Percentiles rank a stretch among this genome's conserved stretches.
Evolutionary conservation across 2,888 invertebrate species (phyloP).

Genomic region (Protodeltote pygarga): DNA sequence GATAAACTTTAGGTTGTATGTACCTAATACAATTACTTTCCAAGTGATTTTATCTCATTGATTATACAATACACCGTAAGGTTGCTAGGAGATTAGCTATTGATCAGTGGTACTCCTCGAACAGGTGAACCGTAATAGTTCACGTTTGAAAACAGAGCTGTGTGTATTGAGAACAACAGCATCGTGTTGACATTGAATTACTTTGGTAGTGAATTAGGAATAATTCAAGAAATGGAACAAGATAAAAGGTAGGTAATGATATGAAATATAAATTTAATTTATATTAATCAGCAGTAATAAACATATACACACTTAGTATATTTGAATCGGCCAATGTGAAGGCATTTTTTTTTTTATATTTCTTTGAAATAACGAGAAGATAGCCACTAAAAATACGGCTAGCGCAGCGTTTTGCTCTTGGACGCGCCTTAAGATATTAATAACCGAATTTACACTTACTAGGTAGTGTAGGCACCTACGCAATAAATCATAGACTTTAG

Average conservation of each 20-base stretch:
- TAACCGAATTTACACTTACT: too few relatives aligned
- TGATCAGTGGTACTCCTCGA: conserved; percentile 12
- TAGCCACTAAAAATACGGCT: too few relatives aligned
- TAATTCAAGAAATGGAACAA: conserved; percentile 23
- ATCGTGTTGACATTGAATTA: too few relatives aligned
- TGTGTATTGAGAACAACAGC: too few relatives aligned
- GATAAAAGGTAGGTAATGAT: conserved; percentile 27
- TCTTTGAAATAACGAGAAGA: too few relatives aligned
- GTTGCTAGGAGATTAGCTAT: conserved; percentile 38
- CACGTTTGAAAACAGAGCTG: neutral
- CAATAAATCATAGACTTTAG: too few relatives aligned
- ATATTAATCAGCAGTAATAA: conserved; percentile 12
- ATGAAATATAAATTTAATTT: conserved; percentile 4
- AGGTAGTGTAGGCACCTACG: too few relatives aligned
- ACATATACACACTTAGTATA: too few relatives aligned
- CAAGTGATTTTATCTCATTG: conserved; percentile 20
- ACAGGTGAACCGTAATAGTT: neutral
- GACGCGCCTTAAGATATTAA: too few relatives aligned
- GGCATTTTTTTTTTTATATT: too few relatives aligned
- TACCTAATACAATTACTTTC: neutral
- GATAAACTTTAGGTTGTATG: conserved; percentile 2
- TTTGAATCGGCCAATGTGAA: too few relatives aligned
- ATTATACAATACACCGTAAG: conserved; percentile 24
- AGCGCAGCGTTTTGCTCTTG: too few relatives aligned
- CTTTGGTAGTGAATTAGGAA: neutral